Evolutionary conservation across 1,140 invertebrate species (phyloP), one percentile per base, ranked within the genome.

Genomic region (Drosophila truncata): DNA sequence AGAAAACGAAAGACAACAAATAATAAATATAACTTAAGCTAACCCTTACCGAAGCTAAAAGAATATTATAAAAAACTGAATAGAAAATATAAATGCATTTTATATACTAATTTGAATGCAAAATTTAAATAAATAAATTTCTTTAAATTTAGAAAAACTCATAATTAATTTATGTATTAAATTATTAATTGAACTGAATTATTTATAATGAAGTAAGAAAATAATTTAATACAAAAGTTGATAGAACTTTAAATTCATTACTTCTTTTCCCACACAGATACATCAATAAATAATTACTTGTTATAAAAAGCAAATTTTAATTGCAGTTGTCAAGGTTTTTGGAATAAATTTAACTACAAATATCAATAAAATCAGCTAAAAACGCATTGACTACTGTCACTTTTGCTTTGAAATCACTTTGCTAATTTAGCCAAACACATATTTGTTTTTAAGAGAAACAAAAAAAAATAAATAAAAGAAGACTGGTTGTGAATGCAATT

Each of bases 401-500:
- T 50, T 50, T 52, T 50, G 18, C 31, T 18, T 23, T 54, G 18
- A 54, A 54, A 35, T 8, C 4, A 23, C 50, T 54, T 54, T 20
- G 7, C 29, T 54, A 54, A 54, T 23, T 54, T 35, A 35, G 10
- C 25, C 47, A 50, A 49, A 49, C 25, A 49, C 25, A 49, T 3
- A 18, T 49, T 49, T 49, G 47, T 29, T 29, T 18, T 47, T 16
- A 16, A 5, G 10, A 49, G 27, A 49, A 10, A 11, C 10, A n/a
- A 14, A 33, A 20, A 6, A 14, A 23, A 11, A 50, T 3, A 33
- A 31, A 52, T 9, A 25, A 31, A 31, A 18, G 27, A 31, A 35
- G 33, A 54, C 31, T 27, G 16, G 35, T n/a, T 27, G 35, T 31
- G 55, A 64, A n/a, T 63, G 61, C 35, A 29, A 39, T 31, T 60